phyloP scores from a whole-genome alignment of 2,113 vertebrate genomes.

The Melanotaenia duboulayi region DNA sequence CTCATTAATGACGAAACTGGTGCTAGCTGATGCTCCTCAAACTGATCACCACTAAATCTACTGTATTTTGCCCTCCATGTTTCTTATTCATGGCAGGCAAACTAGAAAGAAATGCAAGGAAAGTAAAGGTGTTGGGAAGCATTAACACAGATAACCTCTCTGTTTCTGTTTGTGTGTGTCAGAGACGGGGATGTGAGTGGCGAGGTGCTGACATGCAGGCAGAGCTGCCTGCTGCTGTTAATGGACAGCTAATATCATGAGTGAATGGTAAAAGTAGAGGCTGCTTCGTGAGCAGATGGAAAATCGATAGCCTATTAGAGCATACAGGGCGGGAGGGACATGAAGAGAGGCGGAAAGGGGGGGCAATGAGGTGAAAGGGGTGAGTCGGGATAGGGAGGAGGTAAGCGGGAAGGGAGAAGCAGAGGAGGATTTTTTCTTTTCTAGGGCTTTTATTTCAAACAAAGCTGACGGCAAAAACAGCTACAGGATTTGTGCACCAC shows the following conservation, averaged over 20 bases:
- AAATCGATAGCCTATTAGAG: slow-evolving; percentile 98
- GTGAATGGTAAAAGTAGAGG: slow-evolving; percentile 88
- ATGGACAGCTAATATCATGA: slow-evolving; percentile 93
- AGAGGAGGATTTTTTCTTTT: background rate
- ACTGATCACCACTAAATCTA: no score
- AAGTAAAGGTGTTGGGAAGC: background rate
- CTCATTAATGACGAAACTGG: no score
- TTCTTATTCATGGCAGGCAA: no score
- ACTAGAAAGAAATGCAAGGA: slow-evolving; percentile 8
- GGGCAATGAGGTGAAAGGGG: slow-evolving; percentile 16
- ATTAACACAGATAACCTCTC: slow-evolving; percentile 23
- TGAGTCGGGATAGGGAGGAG: slow-evolving; percentile 21
- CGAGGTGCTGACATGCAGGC: slow-evolving; percentile 78
- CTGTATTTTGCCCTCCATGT: no score
- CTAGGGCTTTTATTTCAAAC: background rate
- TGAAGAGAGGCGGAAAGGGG: slow-evolving; percentile 12
- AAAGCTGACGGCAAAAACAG: background rate
- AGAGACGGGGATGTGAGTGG: slow-evolving; percentile 10
- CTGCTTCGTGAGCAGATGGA: slow-evolving; percentile 88
- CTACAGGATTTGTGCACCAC: background rate
- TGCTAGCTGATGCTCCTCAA: no score
- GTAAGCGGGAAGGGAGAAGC: slow-evolving; percentile 1
- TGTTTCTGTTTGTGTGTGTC: slow-evolving; percentile 8
- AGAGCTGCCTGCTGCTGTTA: slow-evolving; percentile 83
- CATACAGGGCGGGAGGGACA: slow-evolving; percentile 81